phyloP scores from a whole-genome alignment of 2,888 invertebrate genomes.

The Microplitis manilae region DNA sequence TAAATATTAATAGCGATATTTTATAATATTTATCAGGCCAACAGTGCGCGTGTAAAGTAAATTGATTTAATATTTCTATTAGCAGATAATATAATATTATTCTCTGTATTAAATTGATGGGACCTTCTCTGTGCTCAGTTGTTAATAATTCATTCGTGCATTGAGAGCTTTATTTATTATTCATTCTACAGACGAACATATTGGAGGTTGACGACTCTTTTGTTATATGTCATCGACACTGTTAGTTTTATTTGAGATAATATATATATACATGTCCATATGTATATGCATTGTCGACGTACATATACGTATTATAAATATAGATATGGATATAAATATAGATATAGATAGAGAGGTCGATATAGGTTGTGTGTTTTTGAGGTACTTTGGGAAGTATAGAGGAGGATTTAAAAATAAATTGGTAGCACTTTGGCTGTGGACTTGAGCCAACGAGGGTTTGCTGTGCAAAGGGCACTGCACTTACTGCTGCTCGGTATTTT shows the following conservation, averaged over 20 bases:
- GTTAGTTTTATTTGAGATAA: neutral
- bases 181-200: conserved; percentile 25
- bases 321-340: conserved; percentile 15
- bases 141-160: conserved; percentile 10
- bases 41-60: neutral
- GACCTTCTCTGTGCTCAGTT: neutral
- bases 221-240: neutral
- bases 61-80: neutral
- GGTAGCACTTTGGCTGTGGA: neutral
- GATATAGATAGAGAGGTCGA: conserved; percentile 11
- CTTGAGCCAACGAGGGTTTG: neutral
- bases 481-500: neutral
- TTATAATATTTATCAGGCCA: neutral
- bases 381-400: neutral
- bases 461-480: neutral
- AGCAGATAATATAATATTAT: conserved; percentile 6
- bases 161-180: conserved; percentile 8
- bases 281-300: neutral
- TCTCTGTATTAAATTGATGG: neutral
- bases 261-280: neutral
- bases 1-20: neutral
- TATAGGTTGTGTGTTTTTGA: too few species aligned
- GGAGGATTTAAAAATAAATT: neutral
- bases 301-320: neutral
- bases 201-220: conserved; percentile 29